Evolutionary conservation across 2,113 vertebrate species (phyloP), one percentile per base, ranked within the genome.

Genomic region (Spea bombifrons): DNA sequence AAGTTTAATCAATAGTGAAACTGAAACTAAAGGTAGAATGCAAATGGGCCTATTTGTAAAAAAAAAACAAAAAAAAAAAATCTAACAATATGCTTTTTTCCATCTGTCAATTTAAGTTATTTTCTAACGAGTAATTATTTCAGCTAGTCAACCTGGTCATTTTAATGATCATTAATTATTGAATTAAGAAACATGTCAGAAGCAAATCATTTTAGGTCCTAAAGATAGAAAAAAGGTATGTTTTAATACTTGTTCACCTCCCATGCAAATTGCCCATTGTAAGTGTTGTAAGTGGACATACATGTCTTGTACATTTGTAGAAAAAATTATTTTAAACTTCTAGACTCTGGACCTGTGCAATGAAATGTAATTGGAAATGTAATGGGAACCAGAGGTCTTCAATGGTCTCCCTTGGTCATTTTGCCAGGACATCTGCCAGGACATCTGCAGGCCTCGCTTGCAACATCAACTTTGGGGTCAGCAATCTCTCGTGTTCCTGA

Each of bases 91-190:
- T 59, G 15, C 63, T 59, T 46, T 53, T 57, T 66, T 70, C 47
- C 44, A 45, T 46, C 17, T 50, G 17, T 15, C 16, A 71, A 66
- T 73, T 55, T 66, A 79, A 78, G 61, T 71, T 73, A 66, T 73
- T 78, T 70, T 73, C 71, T 63, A 70, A 73, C 70, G 57, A 73
- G 63, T 73, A 66, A 79, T 79, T 79, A 79, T 79, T 79, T 79
- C 77, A 79, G 77, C 70, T 79, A 79, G 77, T 73, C 69, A 71
- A 79, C 77, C 70, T 79, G 77, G 77, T 57, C 77, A 73, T 79
- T 79, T 79, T 79, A 79, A 50, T 73, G 77, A 79, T 79, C 70
- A 79, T 73, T 79, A 79, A 73, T 79, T 79, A 79, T 73, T 79
- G 70, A 70, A 79, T 79, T 73, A 71, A 70, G 61, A 66, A 79